Conservation (phyloP, 2,888 invertebrate genomes). For the Ischnura elegans region DNA sequence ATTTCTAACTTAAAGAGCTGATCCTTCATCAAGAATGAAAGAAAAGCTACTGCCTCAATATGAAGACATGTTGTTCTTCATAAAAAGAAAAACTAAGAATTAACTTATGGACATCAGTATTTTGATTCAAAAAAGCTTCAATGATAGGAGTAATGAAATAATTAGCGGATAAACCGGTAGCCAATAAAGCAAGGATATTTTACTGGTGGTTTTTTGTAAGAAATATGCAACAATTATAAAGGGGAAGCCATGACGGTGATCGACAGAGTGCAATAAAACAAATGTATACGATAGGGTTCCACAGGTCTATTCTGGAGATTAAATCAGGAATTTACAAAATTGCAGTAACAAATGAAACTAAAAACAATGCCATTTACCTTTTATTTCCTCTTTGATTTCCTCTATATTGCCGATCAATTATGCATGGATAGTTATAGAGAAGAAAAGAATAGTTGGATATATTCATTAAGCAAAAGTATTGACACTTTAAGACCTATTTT, state of each 20-base stretch:
- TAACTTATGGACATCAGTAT: too few relatives aligned
- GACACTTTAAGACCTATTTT: neutral
- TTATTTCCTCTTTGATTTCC: neutral
- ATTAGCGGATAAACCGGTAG: too few relatives aligned
- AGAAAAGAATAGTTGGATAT: neutral
- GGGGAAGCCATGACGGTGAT: neutral
- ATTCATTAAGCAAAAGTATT: neutral
- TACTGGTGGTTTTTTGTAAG: neutral
- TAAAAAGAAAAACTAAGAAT: too few relatives aligned
- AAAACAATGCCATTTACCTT: conserved; percentile 12
- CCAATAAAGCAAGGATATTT: neutral
- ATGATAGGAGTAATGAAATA: too few relatives aligned
- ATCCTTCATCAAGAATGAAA: too few relatives aligned
- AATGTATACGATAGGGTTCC: neutral
- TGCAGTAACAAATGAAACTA: conserved; percentile 45
- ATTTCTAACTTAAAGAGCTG: too few relatives aligned
- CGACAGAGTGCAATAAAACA: neutral
- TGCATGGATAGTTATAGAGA: neutral
- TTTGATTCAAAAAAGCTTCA: too few relatives aligned
- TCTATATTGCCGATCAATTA: neutral
- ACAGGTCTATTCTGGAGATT: neutral
- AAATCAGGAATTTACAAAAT: conserved; percentile 67
- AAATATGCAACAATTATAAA: neutral
- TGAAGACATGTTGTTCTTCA: neutral
- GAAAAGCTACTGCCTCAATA: neutral